These are phyloP conservation scores for Brachypalpus laphriformis DNA, from an alignment of 2,888 invertebrate species.

Conservation along the genomic window DNA sequence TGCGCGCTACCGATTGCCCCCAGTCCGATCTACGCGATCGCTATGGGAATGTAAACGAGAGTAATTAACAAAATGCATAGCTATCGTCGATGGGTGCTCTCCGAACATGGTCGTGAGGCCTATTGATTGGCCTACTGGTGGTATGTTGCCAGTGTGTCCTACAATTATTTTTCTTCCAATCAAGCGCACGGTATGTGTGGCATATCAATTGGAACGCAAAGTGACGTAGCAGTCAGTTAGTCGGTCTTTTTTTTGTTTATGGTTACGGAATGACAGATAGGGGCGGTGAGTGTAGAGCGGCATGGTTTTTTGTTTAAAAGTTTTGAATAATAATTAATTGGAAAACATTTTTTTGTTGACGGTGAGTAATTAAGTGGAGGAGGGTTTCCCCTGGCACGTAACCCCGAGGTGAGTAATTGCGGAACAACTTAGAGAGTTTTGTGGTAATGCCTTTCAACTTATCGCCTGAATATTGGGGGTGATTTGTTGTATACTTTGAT, in stretches of 20 bases:
- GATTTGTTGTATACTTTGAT: too few species aligned
- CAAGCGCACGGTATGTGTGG: slow-evolving; percentile 59
- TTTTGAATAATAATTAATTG: slow-evolving; percentile 42
- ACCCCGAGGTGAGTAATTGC: slow-evolving; percentile 36
- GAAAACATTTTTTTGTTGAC: slow-evolving; percentile 20
- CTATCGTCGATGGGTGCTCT: slow-evolving; percentile 55
- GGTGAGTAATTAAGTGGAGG: slow-evolving; percentile 37
- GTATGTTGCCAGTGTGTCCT: slow-evolving; percentile 41
- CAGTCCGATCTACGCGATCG: background rate
- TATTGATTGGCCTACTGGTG: slow-evolving; percentile 45
- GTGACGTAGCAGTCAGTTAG: slow-evolving; percentile 66
- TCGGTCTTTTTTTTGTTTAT: slow-evolving; percentile 60
- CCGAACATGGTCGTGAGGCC: slow-evolving; percentile 60
- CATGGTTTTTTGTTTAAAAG: slow-evolving; percentile 14
- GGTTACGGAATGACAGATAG: slow-evolving; percentile 52
- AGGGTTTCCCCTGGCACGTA: slow-evolving; percentile 24
- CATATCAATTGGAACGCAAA: slow-evolving; percentile 62
- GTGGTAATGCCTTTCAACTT: too few species aligned
- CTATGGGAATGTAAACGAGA: slow-evolving; percentile 44
- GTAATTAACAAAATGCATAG: slow-evolving; percentile 64
- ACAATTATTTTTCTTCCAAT: slow-evolving; percentile 65
- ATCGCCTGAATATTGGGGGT: background rate
- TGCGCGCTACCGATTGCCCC: slow-evolving; percentile 22
- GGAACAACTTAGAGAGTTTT: background rate
- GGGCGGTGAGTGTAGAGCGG: slow-evolving; percentile 10